Base-by-base conservation (phyloP, 2,888 invertebrate genomes). In the Lasioglossum leucozonium region DNA sequence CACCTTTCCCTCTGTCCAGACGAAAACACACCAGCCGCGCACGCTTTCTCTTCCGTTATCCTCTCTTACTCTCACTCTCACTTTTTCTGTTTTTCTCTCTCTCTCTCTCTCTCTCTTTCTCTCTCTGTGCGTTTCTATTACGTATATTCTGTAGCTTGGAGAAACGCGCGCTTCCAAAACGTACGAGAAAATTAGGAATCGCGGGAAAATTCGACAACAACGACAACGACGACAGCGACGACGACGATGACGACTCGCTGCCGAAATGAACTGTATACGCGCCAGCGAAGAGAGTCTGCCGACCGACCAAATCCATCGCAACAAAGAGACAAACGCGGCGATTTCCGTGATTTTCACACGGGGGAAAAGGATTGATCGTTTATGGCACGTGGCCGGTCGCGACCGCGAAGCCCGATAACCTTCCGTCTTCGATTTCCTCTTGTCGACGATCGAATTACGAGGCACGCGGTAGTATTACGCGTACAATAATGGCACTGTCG, bases 81-180 rank as follows among this genome's bases (percentile, higher is more conserved):
- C 34, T 65, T 2, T 86, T 79, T 82, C 30, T 62, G 16, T 62
- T 18, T 16, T 4, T 30, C 51, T 51, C 5, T 51, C 22, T 51
- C 51, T n/a, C 1, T n/a, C 51, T n/a, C 22, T 51, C n/a, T 51
- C 83, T 84, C 74, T 37, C 82, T 84, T 71, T n/a, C 34, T 79
- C 34, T 40, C 40, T 79, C 47, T 62, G 62, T 71, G 69, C 76
- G 69, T 76, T 65, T 72, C 82, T 71, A 87, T 93, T 93, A 93
- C 93, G 93, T 94, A 94, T 93, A 92, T 77, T 93, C 90, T 92
- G 92, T 92, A 91, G 92, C 91, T 92, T 5, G 91, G 90, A 87
- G 88, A 90, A 91, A 92, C 89, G 91, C 92, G 92, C 89, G 88
- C 90, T 90, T 89, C 84, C 85, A 84, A 92, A 93, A 92, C 84